Conservation (phyloP, 2,113 vertebrate species). For the Halcyon senegalensis region DNA sequence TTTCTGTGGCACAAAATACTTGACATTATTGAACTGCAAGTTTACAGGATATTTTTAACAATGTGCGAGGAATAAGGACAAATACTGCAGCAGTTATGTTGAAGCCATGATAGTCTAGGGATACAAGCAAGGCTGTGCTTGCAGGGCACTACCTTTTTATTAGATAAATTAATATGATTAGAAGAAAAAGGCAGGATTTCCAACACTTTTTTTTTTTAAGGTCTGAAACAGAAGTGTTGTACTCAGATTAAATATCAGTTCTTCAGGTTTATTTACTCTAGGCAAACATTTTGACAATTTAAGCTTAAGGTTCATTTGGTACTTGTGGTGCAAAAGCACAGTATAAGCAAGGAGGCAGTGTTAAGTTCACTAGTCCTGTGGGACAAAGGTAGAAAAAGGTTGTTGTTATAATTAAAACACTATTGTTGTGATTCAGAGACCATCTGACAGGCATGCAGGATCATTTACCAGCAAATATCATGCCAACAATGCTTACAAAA, state of each 20-base stretch:
- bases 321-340: not conserved
- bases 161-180: not conserved
- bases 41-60: not conserved
- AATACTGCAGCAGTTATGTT: not conserved
- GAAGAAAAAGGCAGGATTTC: not conserved
- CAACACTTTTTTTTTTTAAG: not conserved
- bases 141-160: not conserved
- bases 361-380: not conserved
- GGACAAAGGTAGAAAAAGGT: not conserved
- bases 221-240: not conserved
- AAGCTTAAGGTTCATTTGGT: not conserved
- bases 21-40: not conserved
- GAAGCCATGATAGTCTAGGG: not conserved
- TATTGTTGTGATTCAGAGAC: constrained; percentile 31
- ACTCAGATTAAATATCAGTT: not conserved
- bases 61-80: not conserved
- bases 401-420: not conserved
- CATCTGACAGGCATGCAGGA: not conserved
- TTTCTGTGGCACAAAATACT: not conserved
- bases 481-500: constrained; percentile 30
- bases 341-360: not conserved
- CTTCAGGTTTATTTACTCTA: not conserved
- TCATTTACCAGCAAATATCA: not conserved
- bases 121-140: not conserved
- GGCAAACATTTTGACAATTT: not conserved